Base-by-base conservation (phyloP, 2,113 vertebrate species). In the Bettongia penicillata region DNA sequence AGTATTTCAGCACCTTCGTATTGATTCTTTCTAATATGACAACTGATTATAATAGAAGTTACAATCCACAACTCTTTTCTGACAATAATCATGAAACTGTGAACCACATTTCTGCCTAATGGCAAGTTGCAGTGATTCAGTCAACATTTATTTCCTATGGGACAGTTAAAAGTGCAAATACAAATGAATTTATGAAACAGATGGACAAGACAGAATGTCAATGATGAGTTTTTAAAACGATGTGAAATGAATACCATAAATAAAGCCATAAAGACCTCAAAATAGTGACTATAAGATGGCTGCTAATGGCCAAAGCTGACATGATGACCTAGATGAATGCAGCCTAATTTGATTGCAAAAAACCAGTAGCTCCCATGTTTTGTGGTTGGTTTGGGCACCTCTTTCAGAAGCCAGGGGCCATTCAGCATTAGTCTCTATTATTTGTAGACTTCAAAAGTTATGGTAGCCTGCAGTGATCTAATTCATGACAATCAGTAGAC, bases 1-100 rank as follows among this genome's bases (percentile, higher is more conserved):
- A 95, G 89, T 95, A 91, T 55, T 91, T 0, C 94, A 93, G 84
- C 50, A 96, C 53, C 23, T 94, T 94, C 93, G 3, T 90, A 96
- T 12, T 94, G 91, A 97, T 93, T 96, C 53, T 92, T 97, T 96
- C 92, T 96, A 95, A 96, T 92, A 95, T 96, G 96, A 97, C 95
- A 97, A 95, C 93, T 93, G 93, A 97, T 97, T 97, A 94, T 92
- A 97, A 95, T 55, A 37, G 10, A 37, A 96, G 91, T 24, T 49
- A 93, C 90, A 91, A 90, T 49, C 93, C 53, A 95, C 37, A 90
- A 53, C 53, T 94, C 26, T 90, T 94, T 47, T 90, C 89, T 96
- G 97, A 94, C 94, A 97, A 96, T 94, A 90, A 92, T 95, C 49
- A 91, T 90, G 92, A 95, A 50, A 49, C 91, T 91, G 92, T 96